phyloP scores from a whole-genome alignment of 2,113 vertebrate genomes.

The Sebastes fasciatus region DNA sequence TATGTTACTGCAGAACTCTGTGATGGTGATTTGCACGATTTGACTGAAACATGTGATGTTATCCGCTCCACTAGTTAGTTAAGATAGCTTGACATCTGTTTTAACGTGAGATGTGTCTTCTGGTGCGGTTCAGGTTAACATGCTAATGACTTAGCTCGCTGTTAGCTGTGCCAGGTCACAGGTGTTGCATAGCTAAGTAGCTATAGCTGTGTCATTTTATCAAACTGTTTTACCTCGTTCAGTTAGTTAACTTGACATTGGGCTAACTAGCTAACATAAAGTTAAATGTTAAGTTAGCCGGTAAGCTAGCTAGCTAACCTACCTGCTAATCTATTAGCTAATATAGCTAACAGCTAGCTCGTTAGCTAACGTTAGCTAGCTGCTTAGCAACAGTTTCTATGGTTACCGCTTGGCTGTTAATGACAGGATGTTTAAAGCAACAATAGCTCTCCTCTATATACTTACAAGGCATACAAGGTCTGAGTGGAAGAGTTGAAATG shows the following conservation, averaged over 20 bases:
- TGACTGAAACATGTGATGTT: too few species aligned
- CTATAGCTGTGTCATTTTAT: background rate
- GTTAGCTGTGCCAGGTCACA: too few species aligned
- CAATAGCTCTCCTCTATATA: background rate
- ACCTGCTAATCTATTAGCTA: background rate
- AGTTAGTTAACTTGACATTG: background rate
- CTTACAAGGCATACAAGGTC: slow-evolving; percentile 7
- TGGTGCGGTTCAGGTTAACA: too few species aligned
- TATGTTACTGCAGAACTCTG: too few species aligned
- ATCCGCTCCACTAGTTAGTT: too few species aligned
- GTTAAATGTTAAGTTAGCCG: background rate
- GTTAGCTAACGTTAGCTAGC: background rate
- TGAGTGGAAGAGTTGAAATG: background rate
- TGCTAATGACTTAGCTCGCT: too few species aligned
- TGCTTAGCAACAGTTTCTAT: too few species aligned
- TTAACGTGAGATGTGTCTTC: too few species aligned
- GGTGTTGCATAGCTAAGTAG: too few species aligned
- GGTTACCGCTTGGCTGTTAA: background rate
- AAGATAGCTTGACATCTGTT: too few species aligned
- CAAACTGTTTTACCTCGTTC: background rate
- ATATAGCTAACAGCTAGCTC: too few species aligned
- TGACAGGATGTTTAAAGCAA: background rate
- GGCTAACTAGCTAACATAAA: background rate
- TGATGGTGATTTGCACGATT: too few species aligned
- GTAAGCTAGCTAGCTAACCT: background rate